Evolutionary conservation across 1,140 invertebrate species (phyloP).

Genomic region (Scaptodrosophila lebanonensis): DNA sequence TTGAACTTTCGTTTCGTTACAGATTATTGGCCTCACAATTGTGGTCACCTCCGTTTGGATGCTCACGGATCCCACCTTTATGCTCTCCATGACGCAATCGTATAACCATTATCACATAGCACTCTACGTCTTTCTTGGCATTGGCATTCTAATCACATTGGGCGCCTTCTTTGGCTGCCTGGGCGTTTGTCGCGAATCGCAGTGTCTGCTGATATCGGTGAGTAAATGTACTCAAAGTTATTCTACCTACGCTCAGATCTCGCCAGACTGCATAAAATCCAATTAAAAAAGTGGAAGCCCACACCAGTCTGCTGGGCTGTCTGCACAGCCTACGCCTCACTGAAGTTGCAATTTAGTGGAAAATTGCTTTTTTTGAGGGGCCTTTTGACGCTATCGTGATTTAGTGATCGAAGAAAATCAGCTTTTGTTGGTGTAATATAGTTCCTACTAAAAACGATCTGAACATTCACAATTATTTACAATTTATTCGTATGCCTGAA

Average conservation of each 20-base stretch:
- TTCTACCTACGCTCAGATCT: constrained; percentile 10
- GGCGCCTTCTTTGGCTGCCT: constrained; percentile 94
- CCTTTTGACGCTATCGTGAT: no score
- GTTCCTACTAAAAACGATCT: no score
- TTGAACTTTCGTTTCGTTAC: constrained; percentile 72
- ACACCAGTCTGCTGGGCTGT: constrained; percentile 6
- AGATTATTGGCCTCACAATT: constrained; percentile 85
- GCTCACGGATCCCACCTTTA: constrained; percentile 85
- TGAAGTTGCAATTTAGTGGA: neutral
- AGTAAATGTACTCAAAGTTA: constrained; percentile 60
- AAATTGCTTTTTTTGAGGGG: no score
- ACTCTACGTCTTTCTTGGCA: constrained; percentile 85
- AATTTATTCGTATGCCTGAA: no score
- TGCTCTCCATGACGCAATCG: constrained; percentile 84
- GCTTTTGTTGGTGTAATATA: no score
- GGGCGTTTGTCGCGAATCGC: constrained; percentile 91
- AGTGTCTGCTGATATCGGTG: constrained; percentile 90
- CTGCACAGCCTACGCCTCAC: neutral
- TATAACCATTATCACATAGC: constrained; percentile 84
- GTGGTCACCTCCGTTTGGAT: constrained; percentile 86
- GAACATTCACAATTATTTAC: no score
- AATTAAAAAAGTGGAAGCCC: constrained; percentile 16
- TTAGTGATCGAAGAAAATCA: no score
- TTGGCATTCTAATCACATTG: constrained; percentile 87
- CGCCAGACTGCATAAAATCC: constrained; percentile 12